Evolutionary conservation across 2,113 vertebrate genomes (phyloP), one percentile per base, ranked within the genome.

Genomic region (Peucedramus taeniatus): DNA sequence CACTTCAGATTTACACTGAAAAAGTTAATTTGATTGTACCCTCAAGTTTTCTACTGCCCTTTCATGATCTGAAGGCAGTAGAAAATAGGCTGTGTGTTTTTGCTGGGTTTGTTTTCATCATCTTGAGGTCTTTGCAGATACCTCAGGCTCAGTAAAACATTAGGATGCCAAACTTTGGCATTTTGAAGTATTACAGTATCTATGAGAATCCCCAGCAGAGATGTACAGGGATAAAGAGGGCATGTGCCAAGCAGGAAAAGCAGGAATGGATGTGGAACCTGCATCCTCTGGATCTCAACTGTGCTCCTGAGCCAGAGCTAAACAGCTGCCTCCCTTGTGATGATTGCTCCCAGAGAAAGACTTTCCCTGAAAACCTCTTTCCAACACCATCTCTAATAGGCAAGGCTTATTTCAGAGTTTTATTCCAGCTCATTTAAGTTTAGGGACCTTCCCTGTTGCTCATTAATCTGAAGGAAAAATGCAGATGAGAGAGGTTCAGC

Each of bases 381-480:
- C 75, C 88, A 70, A 5, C 50, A 28, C 71, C 39, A 49, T 17
- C 85, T 96, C 85, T 97, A 94, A 95, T 81, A 90, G 85, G 87
- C 80, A 54, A 94, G 49, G 71, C 44, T 95, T 77, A 66, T 83
- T 96, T 93, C 75, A 70, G 79, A 81, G 47, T 86, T 95, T 86
- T 83, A 89, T 93, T 92, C 89, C 64, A 82, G 76, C 86, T 91
- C 75, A 77, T 96, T 96, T 97, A 93, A 81, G 80, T 95, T 79
- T 60, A 82, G 83, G 37, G 23, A 81, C 77, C 71, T 93, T 96
- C 53, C 70, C 45, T 0, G 1, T 42, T 89, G 83, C 89, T 97
- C 86, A 84, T 95, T 96, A 95, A 90, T 95, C 88, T 89, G n/a
- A 4, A 88, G 90, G 61, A 72, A 83, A 77, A 96, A 96, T 93